These are phyloP conservation scores for Autographa gamma DNA, from an alignment of 2,888 invertebrate genomes.

Conservation along the genomic window DNA sequence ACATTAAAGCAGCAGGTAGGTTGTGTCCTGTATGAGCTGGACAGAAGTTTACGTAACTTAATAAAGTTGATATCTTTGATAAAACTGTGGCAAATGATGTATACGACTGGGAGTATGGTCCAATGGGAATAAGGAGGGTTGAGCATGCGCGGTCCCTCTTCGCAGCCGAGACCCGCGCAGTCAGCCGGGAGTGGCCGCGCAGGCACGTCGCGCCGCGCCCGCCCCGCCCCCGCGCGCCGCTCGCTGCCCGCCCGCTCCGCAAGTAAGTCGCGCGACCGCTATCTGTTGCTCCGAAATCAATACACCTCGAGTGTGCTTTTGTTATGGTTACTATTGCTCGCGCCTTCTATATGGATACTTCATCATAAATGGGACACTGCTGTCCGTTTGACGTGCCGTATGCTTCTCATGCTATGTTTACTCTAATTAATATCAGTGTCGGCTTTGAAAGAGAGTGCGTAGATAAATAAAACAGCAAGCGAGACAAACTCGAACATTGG, in stretches of 20 bases:
- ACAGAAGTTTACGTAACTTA: constrained; percentile 5
- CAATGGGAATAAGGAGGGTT: constrained; percentile 40
- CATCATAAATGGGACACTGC: background rate
- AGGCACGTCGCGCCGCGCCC: constrained; percentile 37
- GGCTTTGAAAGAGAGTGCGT: background rate
- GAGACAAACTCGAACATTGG: background rate
- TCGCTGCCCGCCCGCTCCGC: constrained; percentile 13
- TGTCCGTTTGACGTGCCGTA: background rate
- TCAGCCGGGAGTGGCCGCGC: constrained; percentile 54
- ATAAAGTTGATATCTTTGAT: constrained; percentile 12
- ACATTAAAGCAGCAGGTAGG: constrained; percentile 1
- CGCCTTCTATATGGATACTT: constrained; percentile 22
- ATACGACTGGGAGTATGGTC: constrained; percentile 25
- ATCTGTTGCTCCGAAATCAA: constrained; percentile 56
- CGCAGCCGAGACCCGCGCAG: constrained; percentile 41
- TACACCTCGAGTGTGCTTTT: constrained; percentile 48
- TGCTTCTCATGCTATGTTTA: background rate
- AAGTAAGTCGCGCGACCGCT: constrained; percentile 36
- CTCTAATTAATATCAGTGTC: background rate
- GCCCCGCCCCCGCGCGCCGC: constrained; percentile 17
- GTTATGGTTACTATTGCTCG: constrained; percentile 44
- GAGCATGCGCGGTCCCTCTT: constrained; percentile 63
- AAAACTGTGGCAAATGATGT: constrained; percentile 10
- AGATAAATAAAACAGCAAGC: background rate
- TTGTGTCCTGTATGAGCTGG: background rate